phyloP scores from a whole-genome alignment of 64 coral and sea anemone genomes.

The Dendronephthya gigantea region DNA sequence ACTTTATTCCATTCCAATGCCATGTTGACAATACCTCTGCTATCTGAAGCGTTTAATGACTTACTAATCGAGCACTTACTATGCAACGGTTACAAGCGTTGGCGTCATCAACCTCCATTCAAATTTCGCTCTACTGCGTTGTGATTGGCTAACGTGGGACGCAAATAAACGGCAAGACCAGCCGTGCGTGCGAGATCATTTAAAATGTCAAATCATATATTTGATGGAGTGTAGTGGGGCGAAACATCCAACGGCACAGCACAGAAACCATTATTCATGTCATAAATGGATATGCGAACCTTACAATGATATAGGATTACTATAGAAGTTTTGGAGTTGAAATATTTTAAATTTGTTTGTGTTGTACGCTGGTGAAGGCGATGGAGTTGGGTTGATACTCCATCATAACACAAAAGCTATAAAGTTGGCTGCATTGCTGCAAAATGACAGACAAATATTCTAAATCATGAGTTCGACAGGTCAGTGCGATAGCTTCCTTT shows the following conservation, averaged over 20 bases:
- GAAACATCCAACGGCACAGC: background rate
- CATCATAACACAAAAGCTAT: background rate
- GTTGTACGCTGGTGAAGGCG: background rate
- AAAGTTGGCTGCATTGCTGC: background rate
- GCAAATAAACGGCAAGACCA: background rate
- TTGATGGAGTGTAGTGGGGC: background rate
- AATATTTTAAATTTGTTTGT: background rate
- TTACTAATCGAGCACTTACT: background rate
- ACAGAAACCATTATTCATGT: background rate
- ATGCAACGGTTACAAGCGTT: background rate
- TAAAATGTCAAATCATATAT: constrained; percentile 9
- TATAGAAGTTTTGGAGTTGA: background rate
- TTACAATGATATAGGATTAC: background rate
- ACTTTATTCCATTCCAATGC: background rate
- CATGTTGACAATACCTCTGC: background rate
- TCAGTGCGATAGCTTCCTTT: background rate
- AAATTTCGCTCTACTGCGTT: background rate
- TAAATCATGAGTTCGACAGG: background rate
- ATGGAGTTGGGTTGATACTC: background rate
- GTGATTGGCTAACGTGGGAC: background rate
- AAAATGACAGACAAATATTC: background rate
- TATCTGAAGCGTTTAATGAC: background rate
- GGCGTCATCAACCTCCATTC: background rate
- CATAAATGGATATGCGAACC: background rate
- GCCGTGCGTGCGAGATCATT: background rate